A percentile compares a stretch with the other conserved stretches of the same genome.
These are phyloP conservation scores for Eulimnadia texana DNA, from an alignment of 1,140 invertebrate genomes.

Conservation along the genomic window DNA sequence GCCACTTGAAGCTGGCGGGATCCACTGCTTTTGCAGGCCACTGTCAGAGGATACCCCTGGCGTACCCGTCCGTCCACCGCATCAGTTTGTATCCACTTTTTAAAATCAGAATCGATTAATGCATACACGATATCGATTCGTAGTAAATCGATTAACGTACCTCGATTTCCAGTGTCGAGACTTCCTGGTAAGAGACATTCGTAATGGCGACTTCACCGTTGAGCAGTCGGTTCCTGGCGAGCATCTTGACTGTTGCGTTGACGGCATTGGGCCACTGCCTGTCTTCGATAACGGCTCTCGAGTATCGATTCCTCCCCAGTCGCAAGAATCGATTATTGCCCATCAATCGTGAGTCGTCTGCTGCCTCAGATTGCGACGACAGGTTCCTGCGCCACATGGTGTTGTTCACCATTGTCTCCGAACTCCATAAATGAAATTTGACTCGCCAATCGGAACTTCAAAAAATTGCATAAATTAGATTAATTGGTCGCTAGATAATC, in stretches of 20 bases:
- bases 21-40: constrained; percentile 10
- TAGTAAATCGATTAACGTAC: background rate
- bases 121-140: background rate
- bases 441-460: background rate
- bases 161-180: background rate
- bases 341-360: no score
- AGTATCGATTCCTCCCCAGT: no score
- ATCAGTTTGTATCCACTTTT: constrained; percentile 14
- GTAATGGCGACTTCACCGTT: background rate
- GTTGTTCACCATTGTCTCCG: background rate
- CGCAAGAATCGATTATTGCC: no score
- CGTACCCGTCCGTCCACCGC: constrained; percentile 2
- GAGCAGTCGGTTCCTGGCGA: background rate
- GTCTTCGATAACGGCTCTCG: background rate
- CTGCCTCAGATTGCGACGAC: no score
- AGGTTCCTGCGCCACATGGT: background rate
- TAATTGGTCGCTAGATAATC: background rate
- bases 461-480: background rate
- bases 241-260: background rate
- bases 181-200: background rate
- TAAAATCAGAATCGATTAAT: no score
- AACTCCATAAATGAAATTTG: background rate
- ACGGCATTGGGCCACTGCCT: background rate
- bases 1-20: background rate
- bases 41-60: constrained; percentile 11